Evolutionary conservation across 1,140 invertebrate species (phyloP).

Genomic region (Tigriopus japonicus): DNA sequence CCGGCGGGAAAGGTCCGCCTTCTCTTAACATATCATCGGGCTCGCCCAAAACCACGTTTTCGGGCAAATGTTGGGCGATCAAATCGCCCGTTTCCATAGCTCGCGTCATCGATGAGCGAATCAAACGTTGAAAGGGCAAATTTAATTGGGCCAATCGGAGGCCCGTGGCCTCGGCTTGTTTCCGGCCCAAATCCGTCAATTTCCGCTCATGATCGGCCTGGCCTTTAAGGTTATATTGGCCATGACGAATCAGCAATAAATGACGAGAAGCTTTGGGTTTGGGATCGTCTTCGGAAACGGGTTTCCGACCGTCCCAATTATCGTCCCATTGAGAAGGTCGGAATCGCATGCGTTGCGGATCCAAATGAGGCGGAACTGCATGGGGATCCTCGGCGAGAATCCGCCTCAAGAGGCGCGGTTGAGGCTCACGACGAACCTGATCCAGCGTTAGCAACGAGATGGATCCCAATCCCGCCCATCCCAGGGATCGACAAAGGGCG

Average conservation of each 20-base stretch:
- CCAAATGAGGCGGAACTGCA: slow-evolving; percentile 2
- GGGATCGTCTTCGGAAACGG: slow-evolving; percentile 21
- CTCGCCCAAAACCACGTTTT: slow-evolving; percentile 17
- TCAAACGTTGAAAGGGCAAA: slow-evolving; percentile 52
- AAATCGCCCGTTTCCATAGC: slow-evolving; percentile 75
- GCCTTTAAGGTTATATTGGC: slow-evolving; percentile 66
- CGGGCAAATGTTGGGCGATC: slow-evolving; percentile 44
- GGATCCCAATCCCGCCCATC: too few species aligned
- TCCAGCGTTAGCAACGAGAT: too few species aligned
- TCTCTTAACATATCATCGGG: slow-evolving; percentile 43
- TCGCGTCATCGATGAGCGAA: slow-evolving; percentile 78
- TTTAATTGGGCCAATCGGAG: slow-evolving; percentile 48
- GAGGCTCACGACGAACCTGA: too few species aligned
- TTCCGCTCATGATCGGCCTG: slow-evolving; percentile 47
- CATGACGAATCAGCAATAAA: slow-evolving; percentile 78
- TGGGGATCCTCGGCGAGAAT: too few species aligned
- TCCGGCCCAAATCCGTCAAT: slow-evolving; percentile 35
- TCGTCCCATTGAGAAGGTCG: slow-evolving; percentile 31
- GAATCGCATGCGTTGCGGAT: too few species aligned
- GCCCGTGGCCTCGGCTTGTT: slow-evolving; percentile 66
- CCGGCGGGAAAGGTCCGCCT: slow-evolving; percentile 71
- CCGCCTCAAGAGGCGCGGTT: too few species aligned
- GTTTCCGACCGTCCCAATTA: slow-evolving; percentile 25
- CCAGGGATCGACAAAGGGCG: too few species aligned
- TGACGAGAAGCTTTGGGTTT: slow-evolving; percentile 55